Conservation (phyloP, 2,888 invertebrate genomes). For the Druceiella hillmani region DNA sequence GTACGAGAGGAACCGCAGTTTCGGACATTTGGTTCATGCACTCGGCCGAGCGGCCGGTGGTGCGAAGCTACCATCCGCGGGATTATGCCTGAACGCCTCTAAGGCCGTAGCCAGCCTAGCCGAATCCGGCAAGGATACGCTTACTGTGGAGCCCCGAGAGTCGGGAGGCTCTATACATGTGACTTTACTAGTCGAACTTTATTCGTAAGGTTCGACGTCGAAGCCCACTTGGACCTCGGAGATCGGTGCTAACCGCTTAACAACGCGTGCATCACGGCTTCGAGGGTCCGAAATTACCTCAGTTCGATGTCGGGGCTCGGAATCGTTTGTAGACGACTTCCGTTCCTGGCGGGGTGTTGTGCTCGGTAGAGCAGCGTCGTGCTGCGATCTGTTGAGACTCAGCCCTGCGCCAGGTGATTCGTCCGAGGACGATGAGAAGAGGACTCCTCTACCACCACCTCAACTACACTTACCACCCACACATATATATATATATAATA, state of each 20-base stretch:
- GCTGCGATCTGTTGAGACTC: no score
- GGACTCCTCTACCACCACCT: no score
- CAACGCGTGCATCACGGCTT: slow-evolving; percentile 28
- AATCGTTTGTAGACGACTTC: no score
- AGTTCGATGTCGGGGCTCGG: no score
- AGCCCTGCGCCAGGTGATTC: no score
- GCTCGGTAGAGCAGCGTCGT: no score
- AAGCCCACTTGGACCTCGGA: slow-evolving; percentile 34
- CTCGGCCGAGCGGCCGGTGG: slow-evolving; percentile 58
- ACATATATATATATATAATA: no score
- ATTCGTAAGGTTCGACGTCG: slow-evolving; percentile 33
- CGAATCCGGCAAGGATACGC: slow-evolving; percentile 43
- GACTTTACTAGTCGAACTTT: slow-evolving; percentile 33
- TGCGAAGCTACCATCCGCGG: slow-evolving; percentile 60
- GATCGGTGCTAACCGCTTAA: slow-evolving; percentile 32
- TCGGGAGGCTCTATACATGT: slow-evolving; percentile 45
- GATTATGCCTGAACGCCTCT: slow-evolving; percentile 57
- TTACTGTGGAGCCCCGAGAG: slow-evolving; percentile 37
- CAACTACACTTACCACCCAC: no score
- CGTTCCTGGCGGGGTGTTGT: no score
- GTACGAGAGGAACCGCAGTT: slow-evolving; percentile 55
- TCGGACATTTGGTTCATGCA: slow-evolving; percentile 58
- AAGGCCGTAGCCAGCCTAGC: slow-evolving; percentile 59
- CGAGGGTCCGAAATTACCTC: slow-evolving; percentile 26
- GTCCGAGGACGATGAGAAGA: no score